Evolutionary conservation across 2,888 invertebrate genomes (phyloP).

Genomic region (Meiosimyza decipiens): DNA sequence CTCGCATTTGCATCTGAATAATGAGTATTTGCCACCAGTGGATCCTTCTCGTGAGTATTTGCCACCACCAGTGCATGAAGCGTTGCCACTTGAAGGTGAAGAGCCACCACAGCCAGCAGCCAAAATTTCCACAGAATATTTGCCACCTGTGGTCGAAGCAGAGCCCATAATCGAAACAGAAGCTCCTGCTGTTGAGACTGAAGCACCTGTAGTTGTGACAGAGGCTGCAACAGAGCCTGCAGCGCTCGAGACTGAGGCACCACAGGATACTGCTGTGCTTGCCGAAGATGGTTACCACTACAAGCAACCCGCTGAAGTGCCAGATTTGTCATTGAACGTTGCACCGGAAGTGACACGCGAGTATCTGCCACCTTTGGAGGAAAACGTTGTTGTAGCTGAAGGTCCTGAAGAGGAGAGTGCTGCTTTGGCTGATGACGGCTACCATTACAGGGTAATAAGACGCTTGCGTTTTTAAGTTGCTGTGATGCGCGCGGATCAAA

Average conservation of each 20-base stretch:
- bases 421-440: conserved; percentile 54
- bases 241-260: conserved; percentile 38
- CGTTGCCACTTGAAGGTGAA: neutral
- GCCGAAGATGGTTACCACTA: conserved; percentile 58
- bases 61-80: conserved; percentile 49
- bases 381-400: conserved; percentile 46
- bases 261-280: conserved; percentile 47
- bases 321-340: conserved; percentile 44
- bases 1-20: conserved; percentile 51
- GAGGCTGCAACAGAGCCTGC: conserved; percentile 25
- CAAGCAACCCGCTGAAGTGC: conserved; percentile 50
- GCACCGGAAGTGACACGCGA: conserved; percentile 36
- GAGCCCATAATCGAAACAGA: conserved; percentile 31
- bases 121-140: conserved; percentile 47
- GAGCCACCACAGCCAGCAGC: conserved; percentile 17
- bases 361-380: conserved; percentile 54
- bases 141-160: conserved; percentile 53
- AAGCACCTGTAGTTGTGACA: conserved; percentile 20
- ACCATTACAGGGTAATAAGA: conserved; percentile 48
- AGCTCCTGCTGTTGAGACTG: conserved; percentile 35
- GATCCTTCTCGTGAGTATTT: conserved; percentile 43
- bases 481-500: too few relatives aligned
- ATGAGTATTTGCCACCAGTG: conserved; percentile 56
- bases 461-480: conserved; percentile 39
- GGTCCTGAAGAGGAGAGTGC: conserved; percentile 48